These are phyloP conservation scores for Anolis apletophallus DNA, from an alignment of 2,797 vertebrate species.

Conservation along the genomic window DNA sequence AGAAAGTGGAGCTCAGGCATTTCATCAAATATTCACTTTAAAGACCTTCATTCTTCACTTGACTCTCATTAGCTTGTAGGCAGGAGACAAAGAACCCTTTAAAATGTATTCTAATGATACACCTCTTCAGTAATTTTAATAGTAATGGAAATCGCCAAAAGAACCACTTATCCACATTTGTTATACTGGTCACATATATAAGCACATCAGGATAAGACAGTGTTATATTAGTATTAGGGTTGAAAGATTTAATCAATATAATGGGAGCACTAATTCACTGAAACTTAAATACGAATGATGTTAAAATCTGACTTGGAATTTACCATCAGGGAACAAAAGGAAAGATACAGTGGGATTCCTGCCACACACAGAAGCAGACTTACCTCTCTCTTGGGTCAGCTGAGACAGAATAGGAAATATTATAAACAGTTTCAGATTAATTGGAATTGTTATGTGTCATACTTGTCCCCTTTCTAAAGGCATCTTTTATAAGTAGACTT, in stretches of 20 bases:
- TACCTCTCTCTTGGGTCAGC: neutral
- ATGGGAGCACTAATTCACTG: neutral
- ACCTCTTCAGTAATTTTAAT: neutral
- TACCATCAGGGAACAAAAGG: neutral
- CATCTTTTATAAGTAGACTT: neutral
- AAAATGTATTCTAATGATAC: neutral
- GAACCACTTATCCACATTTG: neutral
- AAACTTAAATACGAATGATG: neutral
- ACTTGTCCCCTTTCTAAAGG: neutral
- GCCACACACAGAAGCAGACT: neutral
- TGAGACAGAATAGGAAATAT: neutral
- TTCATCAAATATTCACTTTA: neutral
- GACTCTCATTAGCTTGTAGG: neutral
- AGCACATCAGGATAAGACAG: neutral
- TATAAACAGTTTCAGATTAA: neutral
- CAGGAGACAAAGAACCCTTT: neutral
- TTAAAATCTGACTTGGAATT: neutral
- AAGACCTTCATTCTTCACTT: neutral
- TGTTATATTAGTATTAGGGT: neutral
- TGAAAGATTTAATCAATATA: neutral
- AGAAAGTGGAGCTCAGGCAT: neutral
- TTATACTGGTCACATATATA: neutral
- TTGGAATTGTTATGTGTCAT: neutral
- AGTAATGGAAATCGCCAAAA: neutral
- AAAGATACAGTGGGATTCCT: neutral